Evolutionary conservation across 1,140 invertebrate species (phyloP).

Genomic region (Pseudachorutes palmiensis): DNA sequence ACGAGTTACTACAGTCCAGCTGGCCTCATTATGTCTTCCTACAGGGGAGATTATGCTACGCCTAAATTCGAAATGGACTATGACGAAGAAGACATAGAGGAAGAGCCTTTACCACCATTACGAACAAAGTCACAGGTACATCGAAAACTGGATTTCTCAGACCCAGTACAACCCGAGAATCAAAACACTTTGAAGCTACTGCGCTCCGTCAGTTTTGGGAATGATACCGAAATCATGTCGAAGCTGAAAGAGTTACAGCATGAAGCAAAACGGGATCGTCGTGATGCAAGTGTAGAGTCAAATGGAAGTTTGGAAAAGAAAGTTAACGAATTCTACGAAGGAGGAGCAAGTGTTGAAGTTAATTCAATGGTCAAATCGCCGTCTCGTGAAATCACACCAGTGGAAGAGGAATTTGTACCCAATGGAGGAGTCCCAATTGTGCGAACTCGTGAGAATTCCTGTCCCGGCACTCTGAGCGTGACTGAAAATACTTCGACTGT

Average conservation of each 20-base stretch:
- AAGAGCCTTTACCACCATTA: neutral
- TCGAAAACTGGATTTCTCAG: constrained; percentile 27
- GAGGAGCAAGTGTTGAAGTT: constrained; percentile 12
- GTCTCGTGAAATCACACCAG: constrained; percentile 31
- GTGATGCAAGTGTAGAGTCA: constrained; percentile 27
- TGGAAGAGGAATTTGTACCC: constrained; percentile 14
- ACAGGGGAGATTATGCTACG: constrained; percentile 24
- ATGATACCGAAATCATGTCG: constrained; percentile 63
- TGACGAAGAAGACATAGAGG: constrained; percentile 20
- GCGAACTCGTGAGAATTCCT: neutral
- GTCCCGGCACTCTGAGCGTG: neutral
- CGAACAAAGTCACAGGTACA: constrained; percentile 8
- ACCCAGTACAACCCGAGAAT: constrained; percentile 5
- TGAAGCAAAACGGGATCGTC: constrained; percentile 19
- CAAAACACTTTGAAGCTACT: constrained; percentile 38
- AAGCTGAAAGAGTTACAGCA: constrained; percentile 52
- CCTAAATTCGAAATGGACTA: constrained; percentile 23
- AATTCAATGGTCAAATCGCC: constrained; percentile 19
- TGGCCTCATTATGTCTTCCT: constrained; percentile 30
- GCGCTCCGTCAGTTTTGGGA: constrained; percentile 63
- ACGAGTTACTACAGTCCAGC: constrained; percentile 35
- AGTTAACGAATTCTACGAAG: constrained; percentile 37
- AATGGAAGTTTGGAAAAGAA: constrained; percentile 31
- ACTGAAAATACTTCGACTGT: neutral
- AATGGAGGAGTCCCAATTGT: neutral